Evolutionary conservation across 2,797 vertebrate genomes (phyloP), one percentile per base, ranked within the genome.

Genomic region (Falco peregrinus): DNA sequence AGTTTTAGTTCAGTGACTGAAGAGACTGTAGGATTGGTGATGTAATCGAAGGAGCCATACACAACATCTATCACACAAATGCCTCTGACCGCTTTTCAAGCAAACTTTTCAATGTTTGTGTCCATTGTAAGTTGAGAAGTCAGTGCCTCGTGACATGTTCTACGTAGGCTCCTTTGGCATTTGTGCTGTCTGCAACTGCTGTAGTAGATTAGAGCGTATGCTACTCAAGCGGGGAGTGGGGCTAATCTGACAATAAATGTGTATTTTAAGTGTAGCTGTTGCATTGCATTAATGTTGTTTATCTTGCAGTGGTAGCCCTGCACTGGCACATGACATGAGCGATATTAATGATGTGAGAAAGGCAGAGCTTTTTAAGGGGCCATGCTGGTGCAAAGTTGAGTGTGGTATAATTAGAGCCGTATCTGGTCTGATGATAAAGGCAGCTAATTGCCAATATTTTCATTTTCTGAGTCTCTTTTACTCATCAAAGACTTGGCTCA

Each of bases 201-300:
- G 53, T 7, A 24, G 68, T 20, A 74, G 75, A 93, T 95, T 35
- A 93, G 83, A 54, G 21, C 6, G 9, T 84, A 47, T 57, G 78
- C 47, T 48, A 7, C 63, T 93, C 78, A 56, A 29, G 12, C 1
- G 0, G 78, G 59, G 39, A 94, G 75, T 4, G 1, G 77, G 92
- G 84, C 80, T 85, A 39, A 81, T 75, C 68, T 92, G 93, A 91
- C 84, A 89, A 61, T 81, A 70, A 88, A 56, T 76, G 82, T 84
- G 63, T 89, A 81, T 87, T 95, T 85, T 59, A 84, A 89, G 69
- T 86, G 90, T 82, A 48, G 69, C 93, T 96, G 95, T 51, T 97
- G 85, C 16, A 7, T 45, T 87, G 69, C 67, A 60, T 96, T 92
- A 87, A 41, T 31, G 73, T 94, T 93, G 90, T 91, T 94, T 96